Evolutionary conservation across 1,140 invertebrate species (phyloP).

Genomic region (Apocrypta bakeri): DNA sequence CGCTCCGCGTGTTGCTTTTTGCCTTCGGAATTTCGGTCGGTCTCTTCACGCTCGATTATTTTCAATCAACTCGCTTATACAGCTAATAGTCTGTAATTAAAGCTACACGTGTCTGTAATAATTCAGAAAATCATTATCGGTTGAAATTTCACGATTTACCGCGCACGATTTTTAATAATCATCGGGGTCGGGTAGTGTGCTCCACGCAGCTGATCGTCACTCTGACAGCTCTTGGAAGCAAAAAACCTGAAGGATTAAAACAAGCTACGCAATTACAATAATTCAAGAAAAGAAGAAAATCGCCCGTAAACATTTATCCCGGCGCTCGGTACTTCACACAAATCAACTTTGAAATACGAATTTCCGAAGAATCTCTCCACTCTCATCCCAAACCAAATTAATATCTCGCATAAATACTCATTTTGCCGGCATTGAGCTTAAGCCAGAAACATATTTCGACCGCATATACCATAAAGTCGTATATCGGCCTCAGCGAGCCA

Average conservation of each 20-base stretch:
- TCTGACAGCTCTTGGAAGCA: slow-evolving; percentile 16
- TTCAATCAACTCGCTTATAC: not conserved
- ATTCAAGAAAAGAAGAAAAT: slow-evolving; percentile 36
- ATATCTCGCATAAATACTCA: slow-evolving; percentile 46
- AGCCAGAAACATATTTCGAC: slow-evolving; percentile 21
- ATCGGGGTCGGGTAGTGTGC: not conserved
- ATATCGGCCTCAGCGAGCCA: not conserved
- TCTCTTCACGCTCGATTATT: not conserved
- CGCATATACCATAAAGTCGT: slow-evolving; percentile 23
- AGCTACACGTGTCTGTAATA: not conserved
- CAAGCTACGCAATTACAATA: slow-evolving; percentile 30
- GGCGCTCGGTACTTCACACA: not conserved
- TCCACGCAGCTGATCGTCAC: not conserved
- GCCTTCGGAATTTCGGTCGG: no score
- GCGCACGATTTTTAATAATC: slow-evolving; percentile 18
- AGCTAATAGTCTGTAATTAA: no score
- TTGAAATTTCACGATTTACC: not conserved
- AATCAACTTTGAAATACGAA: slow-evolving; percentile 39
- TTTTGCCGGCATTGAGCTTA: slow-evolving; percentile 26
- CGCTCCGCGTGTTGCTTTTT: no score
- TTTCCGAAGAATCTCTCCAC: slow-evolving; percentile 20
- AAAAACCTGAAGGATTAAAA: not conserved
- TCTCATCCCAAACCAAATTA: slow-evolving; percentile 16
- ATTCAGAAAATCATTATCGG: not conserved
- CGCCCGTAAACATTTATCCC: slow-evolving; percentile 25